phyloP scores from a whole-genome alignment of 2,797 vertebrate genomes.

The Masticophis lateralis region DNA sequence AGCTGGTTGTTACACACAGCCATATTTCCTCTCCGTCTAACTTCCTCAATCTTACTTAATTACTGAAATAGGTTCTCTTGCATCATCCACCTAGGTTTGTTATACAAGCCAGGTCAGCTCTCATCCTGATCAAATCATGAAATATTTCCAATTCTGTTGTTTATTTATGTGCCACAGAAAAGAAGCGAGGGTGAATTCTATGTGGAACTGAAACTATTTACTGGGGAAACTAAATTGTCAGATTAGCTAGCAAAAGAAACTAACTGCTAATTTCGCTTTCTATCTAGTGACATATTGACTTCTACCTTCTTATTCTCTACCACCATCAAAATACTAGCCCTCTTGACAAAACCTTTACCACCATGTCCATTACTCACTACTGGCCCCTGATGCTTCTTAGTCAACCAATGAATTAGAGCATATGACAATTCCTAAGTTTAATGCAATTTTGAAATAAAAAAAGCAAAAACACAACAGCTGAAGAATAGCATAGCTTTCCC shows the following conservation, averaged over 20 bases:
- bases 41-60: not conserved
- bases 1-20: not conserved
- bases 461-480: not conserved
- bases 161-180: not conserved
- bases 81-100: not conserved
- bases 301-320: not conserved
- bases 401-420: not conserved
- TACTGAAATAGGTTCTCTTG: not conserved
- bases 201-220: not conserved
- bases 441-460: not conserved
- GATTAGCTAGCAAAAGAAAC: not conserved
- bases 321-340: not conserved
- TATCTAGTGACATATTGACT: not conserved
- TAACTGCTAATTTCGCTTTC: not conserved
- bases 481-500: not conserved
- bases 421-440: slow-evolving; percentile 17
- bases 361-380: not conserved
- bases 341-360: not conserved
- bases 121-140: not conserved
- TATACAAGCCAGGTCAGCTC: not conserved
- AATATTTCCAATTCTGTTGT: not conserved
- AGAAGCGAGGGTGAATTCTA: not conserved
- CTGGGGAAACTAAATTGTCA: not conserved
- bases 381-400: not conserved
- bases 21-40: not conserved